These are phyloP conservation scores for Papilio aristodemus DNA, from an alignment of 1,140 invertebrate species.

Conservation along the genomic window DNA sequence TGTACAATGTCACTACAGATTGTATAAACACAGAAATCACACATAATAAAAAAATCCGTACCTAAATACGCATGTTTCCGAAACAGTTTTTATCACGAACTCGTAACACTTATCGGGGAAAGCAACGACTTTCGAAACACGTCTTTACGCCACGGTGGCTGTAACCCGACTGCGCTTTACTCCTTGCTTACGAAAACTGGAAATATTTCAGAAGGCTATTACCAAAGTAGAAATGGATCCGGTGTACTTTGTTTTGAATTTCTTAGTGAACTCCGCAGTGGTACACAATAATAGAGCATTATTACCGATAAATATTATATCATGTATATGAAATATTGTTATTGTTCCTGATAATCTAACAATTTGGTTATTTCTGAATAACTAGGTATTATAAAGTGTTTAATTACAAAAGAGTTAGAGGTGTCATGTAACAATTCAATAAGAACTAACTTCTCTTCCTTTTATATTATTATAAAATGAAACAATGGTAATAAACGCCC, in stretches of 20 bases:
- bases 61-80: conserved; percentile 11
- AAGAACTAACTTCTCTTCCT: no score
- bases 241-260: not conserved
- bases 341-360: no score
- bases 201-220: not conserved
- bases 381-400: no score
- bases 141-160: not conserved
- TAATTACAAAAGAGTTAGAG: no score
- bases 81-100: not conserved
- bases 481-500: no score
- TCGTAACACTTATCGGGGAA: not conserved
- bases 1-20: not conserved
- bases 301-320: no score
- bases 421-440: no score
- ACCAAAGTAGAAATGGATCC: not conserved
- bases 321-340: no score
- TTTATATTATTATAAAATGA: no score
- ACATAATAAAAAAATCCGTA: not conserved
- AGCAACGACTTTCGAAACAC: not conserved
- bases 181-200: not conserved
- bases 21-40: not conserved
- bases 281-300: no score
- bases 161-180: not conserved
- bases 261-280: not conserved
- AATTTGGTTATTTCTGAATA: no score